These are phyloP conservation scores for Brotogeris chrysoptera DNA, from an alignment of 2,797 vertebrate genomes.

Conservation along the genomic window DNA sequence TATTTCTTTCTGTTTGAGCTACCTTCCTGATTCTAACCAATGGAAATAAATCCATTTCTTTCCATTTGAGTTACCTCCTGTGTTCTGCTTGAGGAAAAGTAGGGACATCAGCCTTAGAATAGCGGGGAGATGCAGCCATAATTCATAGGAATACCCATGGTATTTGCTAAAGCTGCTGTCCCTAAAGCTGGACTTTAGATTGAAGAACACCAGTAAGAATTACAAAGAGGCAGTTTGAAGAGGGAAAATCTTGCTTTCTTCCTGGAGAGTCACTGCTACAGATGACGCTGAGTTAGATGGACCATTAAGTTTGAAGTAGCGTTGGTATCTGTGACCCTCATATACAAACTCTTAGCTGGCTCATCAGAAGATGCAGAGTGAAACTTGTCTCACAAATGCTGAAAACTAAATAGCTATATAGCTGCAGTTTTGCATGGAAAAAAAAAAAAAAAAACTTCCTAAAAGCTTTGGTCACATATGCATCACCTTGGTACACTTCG, in stretches of 20 bases:
- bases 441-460: background rate
- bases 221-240: background rate
- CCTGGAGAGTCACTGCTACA: background rate
- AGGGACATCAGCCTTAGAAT: background rate
- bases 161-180: background rate
- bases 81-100: background rate
- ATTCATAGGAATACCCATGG: background rate
- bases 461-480: background rate
- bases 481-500: background rate
- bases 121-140: background rate
- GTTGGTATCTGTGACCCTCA: background rate
- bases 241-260: background rate
- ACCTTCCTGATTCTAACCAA: background rate
- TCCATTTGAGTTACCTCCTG: background rate
- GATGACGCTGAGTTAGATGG: background rate
- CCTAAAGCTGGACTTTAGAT: background rate
- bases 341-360: background rate
- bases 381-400: background rate
- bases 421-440: background rate
- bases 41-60: background rate
- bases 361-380: background rate
- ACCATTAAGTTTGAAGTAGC: background rate
- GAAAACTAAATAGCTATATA: background rate
- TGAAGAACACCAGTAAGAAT: background rate
- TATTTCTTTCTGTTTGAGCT: background rate